Evolutionary conservation across 2,888 invertebrate species (phyloP).

Genomic region (Ernsta delagoae): DNA sequence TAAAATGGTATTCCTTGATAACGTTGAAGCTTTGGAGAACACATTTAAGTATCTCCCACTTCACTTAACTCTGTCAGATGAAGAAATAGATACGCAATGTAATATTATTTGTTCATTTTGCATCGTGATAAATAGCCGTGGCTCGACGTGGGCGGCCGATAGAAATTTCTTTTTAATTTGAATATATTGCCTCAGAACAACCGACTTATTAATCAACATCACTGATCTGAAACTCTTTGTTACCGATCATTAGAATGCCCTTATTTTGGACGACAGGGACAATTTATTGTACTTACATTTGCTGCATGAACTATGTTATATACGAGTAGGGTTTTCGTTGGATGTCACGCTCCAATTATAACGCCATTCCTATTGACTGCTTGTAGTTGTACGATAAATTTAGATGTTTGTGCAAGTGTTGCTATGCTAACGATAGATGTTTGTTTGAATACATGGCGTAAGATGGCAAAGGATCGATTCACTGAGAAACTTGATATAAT

Average conservation of each 20-base stretch:
- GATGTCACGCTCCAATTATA: conserved; percentile 51
- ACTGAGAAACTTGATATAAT: conserved; percentile 33
- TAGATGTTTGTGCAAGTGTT: conserved; percentile 25
- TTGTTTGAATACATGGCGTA: background rate
- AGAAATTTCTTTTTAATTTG: conserved; percentile 37
- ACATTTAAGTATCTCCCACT: background rate
- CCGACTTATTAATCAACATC: conserved; percentile 30
- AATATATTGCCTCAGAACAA: conserved; percentile 32
- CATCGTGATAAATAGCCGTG: conserved; percentile 27
- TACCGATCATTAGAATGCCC: conserved; percentile 40
- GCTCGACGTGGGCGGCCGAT: conserved; percentile 21
- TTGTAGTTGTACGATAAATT: conserved; percentile 12
- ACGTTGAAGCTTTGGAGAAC: conserved; percentile 3
- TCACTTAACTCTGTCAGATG: background rate
- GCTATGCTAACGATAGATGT: conserved; percentile 13
- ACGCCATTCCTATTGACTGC: conserved; percentile 18
- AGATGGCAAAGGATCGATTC: conserved; percentile 6
- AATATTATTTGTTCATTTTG: conserved; percentile 14
- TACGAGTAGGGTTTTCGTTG: conserved; percentile 5
- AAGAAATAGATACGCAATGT: conserved; percentile 10
- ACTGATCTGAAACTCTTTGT: conserved; percentile 33
- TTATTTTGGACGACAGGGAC: conserved; percentile 46
- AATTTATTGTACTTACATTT: conserved; percentile 57
- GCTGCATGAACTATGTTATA: conserved; percentile 42
- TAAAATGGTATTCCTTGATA: conserved; percentile 10